phyloP scores from a whole-genome alignment of 2,888 invertebrate species.

The Harmothoe impar region DNA sequence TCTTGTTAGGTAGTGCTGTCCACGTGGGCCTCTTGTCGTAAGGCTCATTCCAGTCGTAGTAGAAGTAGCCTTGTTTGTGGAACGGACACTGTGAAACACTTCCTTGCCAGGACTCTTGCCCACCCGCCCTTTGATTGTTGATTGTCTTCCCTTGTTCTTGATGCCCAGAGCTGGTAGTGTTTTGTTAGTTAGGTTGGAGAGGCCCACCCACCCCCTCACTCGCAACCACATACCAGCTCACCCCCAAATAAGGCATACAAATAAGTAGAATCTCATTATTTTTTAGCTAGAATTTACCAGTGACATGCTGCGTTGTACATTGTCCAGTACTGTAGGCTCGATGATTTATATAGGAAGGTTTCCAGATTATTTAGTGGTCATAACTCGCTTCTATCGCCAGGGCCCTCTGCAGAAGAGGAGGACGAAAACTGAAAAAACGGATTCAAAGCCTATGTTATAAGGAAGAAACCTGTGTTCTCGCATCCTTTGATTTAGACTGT shows the following conservation, averaged over 20 bases:
- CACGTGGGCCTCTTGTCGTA: too few species aligned
- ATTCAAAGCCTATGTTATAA: background rate
- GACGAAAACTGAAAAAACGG: background rate
- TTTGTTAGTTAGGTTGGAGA: background rate
- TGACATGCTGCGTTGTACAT: background rate
- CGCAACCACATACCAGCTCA: background rate
- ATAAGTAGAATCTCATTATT: conserved; percentile 1
- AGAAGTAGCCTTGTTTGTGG: too few species aligned
- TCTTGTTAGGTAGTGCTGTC: too few species aligned
- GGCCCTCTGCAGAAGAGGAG: too few species aligned
- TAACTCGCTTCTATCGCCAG: too few species aligned
- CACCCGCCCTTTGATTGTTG: conserved; percentile 3
- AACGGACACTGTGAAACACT: background rate
- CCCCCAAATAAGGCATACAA: background rate
- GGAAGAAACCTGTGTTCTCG: background rate
- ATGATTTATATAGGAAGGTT: background rate
- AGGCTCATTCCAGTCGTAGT: too few species aligned
- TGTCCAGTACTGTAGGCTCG: background rate
- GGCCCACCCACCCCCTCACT: too few species aligned
- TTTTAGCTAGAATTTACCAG: background rate
- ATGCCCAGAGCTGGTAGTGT: background rate
- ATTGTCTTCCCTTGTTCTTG: conserved; percentile 22
- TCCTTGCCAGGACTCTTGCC: background rate
- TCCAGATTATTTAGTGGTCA: too few species aligned
- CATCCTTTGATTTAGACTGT: background rate